Percentiles rank a stretch among this genome's conserved stretches.
These are phyloP conservation scores for Halichondria panicea DNA, from an alignment of 37 sponge, comb jelly and placozoan species.

Conservation along the genomic window DNA sequence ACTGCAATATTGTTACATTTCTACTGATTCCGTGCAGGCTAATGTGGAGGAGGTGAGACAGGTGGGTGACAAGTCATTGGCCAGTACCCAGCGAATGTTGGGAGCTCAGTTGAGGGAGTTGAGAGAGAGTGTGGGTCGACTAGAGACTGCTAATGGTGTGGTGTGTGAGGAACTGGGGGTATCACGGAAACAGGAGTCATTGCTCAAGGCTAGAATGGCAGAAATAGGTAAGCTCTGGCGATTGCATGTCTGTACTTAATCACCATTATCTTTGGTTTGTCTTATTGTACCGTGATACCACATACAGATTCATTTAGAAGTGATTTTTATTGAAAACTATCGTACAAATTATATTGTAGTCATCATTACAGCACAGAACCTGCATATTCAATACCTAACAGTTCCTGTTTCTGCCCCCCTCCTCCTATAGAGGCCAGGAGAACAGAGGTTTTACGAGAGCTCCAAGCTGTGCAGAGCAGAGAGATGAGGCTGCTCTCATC, in stretches of 20 bases:
- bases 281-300: too few species aligned
- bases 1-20: too few species aligned
- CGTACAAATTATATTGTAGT: too few species aligned
- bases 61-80: not conserved
- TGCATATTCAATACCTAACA: too few species aligned
- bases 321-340: too few species aligned
- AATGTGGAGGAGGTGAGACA: not conserved
- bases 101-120: not conserved
- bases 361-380: too few species aligned
- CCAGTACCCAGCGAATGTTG: not conserved
- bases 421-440: not conserved
- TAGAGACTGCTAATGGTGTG: not conserved
- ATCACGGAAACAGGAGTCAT: not conserved
- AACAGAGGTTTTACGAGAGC: not conserved
- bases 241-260: too few species aligned
- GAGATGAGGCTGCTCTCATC: not conserved
- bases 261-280: too few species aligned
- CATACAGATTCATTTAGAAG: too few species aligned
- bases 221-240: conserved; percentile 23
- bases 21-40: too few species aligned
- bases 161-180: conserved; percentile 3
- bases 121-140: not conserved
- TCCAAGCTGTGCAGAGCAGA: not conserved
- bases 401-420: too few species aligned
- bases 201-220: not conserved